Evolutionary conservation across 2,888 invertebrate species (phyloP), one percentile per base, ranked within the genome.

Genomic region (Rambutsinella grinnellia): DNA sequence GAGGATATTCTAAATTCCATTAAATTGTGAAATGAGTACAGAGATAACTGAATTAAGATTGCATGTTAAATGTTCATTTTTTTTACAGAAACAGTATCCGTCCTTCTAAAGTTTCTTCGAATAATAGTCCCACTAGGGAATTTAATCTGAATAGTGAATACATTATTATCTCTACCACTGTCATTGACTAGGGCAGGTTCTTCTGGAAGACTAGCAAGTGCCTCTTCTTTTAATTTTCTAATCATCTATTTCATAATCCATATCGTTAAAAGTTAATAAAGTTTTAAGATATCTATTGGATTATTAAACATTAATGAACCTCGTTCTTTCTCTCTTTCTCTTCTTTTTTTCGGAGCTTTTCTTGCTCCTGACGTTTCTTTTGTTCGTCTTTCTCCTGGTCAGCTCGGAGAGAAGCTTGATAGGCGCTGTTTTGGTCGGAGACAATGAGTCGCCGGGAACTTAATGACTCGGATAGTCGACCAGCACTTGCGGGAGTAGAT

Each of bases 71-170:
- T n/a, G n/a, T n/a, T n/a, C n/a, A n/a, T n/a, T n/a, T n/a, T n/a
- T n/a, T n/a, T n/a, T 47, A 63, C 63, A 27, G 8, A 10, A 5
- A 65, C 1, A 6, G 65, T 24, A 6, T 65, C 65, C 19, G 54
- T 65, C 1, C 24, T 6, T 1, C 15, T 53, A 36, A 65, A 65
- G 3, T 36, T 53, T 21, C 65, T 3, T 2, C 23, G 19, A 8
- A 54, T 5, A 1, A 19, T 1, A 1, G 2, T 2, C 6, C 65
- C 65, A 1, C 36, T 23, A 2, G 54, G 54, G 3, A 65, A 17
- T 2, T 54, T 53, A 2, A 65, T 13, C 1, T n/a, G 3, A 3
- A 65, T 1, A 6, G 54, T 49, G 3, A 65, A 36, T 0, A 51
- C 53, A n/a, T n/a, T n/a, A n/a, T n/a, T n/a, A n/a, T n/a, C n/a